Evolutionary conservation across 2,888 invertebrate species (phyloP).

Genomic region (Galerucella pusilla): DNA sequence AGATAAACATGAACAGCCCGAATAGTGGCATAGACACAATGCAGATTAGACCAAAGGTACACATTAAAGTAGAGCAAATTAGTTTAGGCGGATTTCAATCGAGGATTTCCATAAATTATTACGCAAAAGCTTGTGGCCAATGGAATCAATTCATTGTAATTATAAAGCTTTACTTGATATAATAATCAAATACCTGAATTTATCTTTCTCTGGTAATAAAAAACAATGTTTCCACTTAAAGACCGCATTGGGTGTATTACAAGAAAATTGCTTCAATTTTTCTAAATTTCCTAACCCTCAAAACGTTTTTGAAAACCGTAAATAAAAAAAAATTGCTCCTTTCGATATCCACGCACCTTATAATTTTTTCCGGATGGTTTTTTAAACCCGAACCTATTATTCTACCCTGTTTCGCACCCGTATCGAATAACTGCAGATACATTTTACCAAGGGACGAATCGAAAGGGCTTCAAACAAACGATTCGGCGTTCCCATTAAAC

Average conservation of each 20-base stretch:
- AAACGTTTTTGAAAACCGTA: too few species aligned
- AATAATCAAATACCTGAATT: too few species aligned
- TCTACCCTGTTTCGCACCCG: neutral
- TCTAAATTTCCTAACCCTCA: too few species aligned
- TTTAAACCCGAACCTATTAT: constrained; percentile 3
- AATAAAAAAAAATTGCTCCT: too few species aligned
- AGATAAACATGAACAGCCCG: neutral
- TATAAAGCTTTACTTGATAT: too few species aligned
- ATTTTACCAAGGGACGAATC: neutral
- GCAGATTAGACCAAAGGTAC: constrained; percentile 20
- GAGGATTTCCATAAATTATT: neutral
- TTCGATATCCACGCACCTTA: neutral
- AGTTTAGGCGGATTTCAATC: constrained; percentile 27
- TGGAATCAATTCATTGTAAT: too few species aligned
- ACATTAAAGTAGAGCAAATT: constrained; percentile 30
- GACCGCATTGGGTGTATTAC: too few species aligned
- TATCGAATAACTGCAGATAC: too few species aligned
- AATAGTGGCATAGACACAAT: neutral
- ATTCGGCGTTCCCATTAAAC: neutral
- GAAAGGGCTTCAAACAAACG: neutral
- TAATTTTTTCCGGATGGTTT: neutral
- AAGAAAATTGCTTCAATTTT: too few species aligned
- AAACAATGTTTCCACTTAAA: too few species aligned
- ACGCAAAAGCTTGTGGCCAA: too few species aligned
- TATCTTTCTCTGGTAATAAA: too few species aligned